These are phyloP conservation scores for Galagoides demidoff DNA, from an alignment of 2,797 vertebrate genomes.

Conservation along the genomic window DNA sequence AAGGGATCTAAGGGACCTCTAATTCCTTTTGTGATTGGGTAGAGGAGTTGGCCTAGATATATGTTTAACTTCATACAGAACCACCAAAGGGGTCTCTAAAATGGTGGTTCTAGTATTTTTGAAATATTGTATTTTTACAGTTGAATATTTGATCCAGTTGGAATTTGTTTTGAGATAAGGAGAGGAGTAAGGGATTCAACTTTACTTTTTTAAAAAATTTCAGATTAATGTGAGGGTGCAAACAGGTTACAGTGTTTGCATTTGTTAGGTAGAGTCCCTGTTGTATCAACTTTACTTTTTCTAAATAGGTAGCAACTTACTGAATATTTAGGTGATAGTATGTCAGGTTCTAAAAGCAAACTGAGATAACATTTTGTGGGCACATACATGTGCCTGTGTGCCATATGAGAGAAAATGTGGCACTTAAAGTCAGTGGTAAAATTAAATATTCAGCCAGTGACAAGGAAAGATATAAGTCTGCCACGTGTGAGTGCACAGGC, in stretches of 20 bases:
- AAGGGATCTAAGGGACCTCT: fast-evolving
- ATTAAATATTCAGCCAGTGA: no score
- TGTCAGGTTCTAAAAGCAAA: no score
- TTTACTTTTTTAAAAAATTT: neutral
- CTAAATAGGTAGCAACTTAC: neutral
- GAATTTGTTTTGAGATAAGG: neutral
- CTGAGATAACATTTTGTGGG: no score
- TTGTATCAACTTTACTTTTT: neutral
- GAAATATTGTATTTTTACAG: neutral
- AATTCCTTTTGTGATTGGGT: no score
- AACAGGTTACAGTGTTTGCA: no score
- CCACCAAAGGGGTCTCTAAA: neutral
- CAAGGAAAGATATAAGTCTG: neutral
- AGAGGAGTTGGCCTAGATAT: neutral
- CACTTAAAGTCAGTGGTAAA: neutral
- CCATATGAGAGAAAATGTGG: fast-evolving
- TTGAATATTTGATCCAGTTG: neutral
- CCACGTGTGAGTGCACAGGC: neutral
- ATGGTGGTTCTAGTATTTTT: neutral
- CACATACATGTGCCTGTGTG: no score
- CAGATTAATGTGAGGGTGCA: no score
- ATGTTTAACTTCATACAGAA: neutral
- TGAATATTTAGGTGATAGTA: no score
- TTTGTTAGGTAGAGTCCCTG: no score
- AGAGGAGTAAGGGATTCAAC: neutral